Conservation (phyloP, 2,113 vertebrate genomes). For the Oriolus oriolus region DNA sequence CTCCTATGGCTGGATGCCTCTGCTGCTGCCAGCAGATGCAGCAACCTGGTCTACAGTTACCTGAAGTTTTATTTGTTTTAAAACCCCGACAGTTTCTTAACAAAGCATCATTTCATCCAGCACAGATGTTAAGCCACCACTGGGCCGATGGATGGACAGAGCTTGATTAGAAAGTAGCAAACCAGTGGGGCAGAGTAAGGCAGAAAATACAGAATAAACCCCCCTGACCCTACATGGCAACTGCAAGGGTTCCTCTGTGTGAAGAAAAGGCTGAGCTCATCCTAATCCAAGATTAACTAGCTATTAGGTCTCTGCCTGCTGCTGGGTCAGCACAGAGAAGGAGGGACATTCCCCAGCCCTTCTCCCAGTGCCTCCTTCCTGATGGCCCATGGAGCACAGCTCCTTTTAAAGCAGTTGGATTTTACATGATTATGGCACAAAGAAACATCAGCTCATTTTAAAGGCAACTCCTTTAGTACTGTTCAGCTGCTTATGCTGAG, state of each 20-base stretch:
- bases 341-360: not conserved
- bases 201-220: not conserved
- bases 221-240: rapidly evolving
- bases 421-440: not conserved
- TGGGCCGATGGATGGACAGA: not conserved
- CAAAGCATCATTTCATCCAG: not conserved
- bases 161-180: not conserved
- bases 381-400: not conserved
- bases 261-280: not conserved
- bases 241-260: not conserved
- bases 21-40: not conserved
- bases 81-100: not conserved
- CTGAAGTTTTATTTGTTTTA: not conserved
- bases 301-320: not conserved
- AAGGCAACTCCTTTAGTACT: not conserved
- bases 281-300: not conserved
- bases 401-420: not conserved
- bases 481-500: constrained; percentile 26
- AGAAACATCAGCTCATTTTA: not conserved
- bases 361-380: not conserved
- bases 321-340: not conserved
- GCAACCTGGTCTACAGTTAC: not conserved
- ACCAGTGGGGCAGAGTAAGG: not conserved
- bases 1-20: not conserved
- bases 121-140: not conserved